These are phyloP conservation scores for Cryptoprocta ferox DNA, from an alignment of 2,797 vertebrate species.

Conservation along the genomic window DNA sequence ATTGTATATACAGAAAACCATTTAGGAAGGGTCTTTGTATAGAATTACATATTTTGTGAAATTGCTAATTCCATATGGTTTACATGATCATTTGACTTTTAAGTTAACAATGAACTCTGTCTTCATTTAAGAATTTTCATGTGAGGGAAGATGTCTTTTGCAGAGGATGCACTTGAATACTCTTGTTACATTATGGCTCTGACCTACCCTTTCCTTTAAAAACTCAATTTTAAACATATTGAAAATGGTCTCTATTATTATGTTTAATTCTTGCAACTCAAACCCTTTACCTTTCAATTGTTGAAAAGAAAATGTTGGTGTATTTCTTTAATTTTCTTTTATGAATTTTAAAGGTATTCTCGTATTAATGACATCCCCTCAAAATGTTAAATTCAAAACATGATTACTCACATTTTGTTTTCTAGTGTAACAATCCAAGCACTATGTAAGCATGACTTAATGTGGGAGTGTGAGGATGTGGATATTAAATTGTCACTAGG, in stretches of 20 bases:
- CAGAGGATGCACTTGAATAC: background rate
- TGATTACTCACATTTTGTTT: background rate
- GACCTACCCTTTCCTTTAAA: background rate
- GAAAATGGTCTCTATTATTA: background rate
- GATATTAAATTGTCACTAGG: background rate
- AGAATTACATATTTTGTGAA: slow-evolving; percentile 13
- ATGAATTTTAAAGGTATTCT: background rate
- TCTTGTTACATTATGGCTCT: background rate
- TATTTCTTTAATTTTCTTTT: background rate
- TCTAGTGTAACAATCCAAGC: background rate
- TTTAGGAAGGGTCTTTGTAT: background rate
- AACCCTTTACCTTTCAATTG: background rate
- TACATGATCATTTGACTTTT: background rate
- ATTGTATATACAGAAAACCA: background rate
- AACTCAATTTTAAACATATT: background rate
- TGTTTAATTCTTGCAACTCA: background rate
- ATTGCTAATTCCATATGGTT: background rate
- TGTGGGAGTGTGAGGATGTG: background rate
- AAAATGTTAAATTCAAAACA: background rate
- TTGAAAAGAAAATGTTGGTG: background rate
- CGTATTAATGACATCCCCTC: background rate
- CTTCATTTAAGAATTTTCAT: background rate
- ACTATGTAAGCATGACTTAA: background rate
- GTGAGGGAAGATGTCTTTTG: background rate
- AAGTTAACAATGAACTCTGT: background rate